phyloP scores from a whole-genome alignment of 2,797 vertebrate species.

The Coendou prehensilis region DNA sequence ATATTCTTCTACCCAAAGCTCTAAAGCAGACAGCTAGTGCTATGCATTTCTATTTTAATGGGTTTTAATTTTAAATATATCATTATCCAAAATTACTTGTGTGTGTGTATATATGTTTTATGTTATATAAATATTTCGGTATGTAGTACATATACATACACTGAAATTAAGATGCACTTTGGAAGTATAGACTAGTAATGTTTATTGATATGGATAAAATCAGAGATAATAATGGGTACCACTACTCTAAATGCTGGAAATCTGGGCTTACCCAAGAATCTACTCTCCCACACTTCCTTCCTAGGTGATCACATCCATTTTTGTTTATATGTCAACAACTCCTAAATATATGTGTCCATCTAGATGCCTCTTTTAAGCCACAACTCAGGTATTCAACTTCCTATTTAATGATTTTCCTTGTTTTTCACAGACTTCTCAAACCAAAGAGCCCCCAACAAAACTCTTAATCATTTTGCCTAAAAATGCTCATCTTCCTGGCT shows the following conservation, averaged over 20 bases:
- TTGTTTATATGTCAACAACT: neutral
- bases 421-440: neutral
- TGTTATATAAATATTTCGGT: neutral
- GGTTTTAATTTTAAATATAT: neutral
- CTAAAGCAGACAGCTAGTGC: neutral
- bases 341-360: too few relatives aligned
- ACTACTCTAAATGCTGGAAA: neutral
- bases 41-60: neutral
- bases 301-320: neutral
- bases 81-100: neutral
- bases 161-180: neutral
- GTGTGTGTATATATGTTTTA: neutral
- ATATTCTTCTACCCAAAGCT: neutral
- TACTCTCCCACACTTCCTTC: neutral
- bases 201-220: neutral
- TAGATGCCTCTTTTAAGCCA: neutral
- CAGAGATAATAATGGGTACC: neutral
- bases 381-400: neutral
- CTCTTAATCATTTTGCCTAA: neutral
- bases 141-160: neutral
- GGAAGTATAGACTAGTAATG: neutral
- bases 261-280: neutral
- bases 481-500: neutral
- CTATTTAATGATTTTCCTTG: neutral
- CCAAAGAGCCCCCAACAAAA: neutral